phyloP scores from a whole-genome alignment of 2,113 vertebrate species.

The Kryptolebias marmoratus region DNA sequence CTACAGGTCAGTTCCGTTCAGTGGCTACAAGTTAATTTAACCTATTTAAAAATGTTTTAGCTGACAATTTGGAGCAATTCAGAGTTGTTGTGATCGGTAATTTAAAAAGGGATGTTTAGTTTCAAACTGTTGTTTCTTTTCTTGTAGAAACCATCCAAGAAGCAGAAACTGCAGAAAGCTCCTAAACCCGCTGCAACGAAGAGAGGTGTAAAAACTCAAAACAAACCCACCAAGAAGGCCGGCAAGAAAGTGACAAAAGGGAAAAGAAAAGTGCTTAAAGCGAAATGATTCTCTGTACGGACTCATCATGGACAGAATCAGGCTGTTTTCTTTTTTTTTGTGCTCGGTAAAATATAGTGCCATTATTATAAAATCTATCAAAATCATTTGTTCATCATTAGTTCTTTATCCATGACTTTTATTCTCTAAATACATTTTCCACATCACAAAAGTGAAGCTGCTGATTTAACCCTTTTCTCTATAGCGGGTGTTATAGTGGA shows the following conservation, averaged over 20 bases:
- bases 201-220: constrained; percentile 38
- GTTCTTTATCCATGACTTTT: no score
- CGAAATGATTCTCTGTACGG: constrained; percentile 43
- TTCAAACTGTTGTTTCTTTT: neutral
- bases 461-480: no score
- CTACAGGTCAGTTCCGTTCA: constrained; percentile 62
- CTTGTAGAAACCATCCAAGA: constrained; percentile 45
- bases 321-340: no score
- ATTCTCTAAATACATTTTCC: no score
- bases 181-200: constrained; percentile 35
- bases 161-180: constrained; percentile 59
- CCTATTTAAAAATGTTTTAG: no score
- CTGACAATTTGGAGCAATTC: no score
- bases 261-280: constrained; percentile 60
- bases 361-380: no score
- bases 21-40: neutral
- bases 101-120: no score
- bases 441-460: no score
- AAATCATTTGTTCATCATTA: no score
- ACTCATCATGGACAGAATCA: constrained; percentile 15
- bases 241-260: constrained; percentile 35
- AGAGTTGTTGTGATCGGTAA: neutral
- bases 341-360: no score
- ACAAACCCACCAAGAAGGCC: constrained; percentile 46
- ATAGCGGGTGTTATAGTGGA: no score